Base-by-base conservation (phyloP, 2,888 invertebrate genomes). In the Malthinus seriepunctatus region DNA sequence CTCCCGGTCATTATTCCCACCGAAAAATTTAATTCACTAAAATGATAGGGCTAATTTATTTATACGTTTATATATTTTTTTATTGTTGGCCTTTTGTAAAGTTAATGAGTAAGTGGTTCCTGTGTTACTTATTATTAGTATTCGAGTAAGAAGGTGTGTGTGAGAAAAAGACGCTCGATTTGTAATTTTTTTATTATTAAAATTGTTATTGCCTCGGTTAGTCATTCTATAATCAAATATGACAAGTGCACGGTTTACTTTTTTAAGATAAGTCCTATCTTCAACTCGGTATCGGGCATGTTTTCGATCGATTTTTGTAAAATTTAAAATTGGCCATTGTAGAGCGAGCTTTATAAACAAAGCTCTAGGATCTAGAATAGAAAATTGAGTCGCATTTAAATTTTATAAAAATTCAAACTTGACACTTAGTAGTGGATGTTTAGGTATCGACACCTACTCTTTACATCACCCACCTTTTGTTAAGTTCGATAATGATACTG, bases 31-130 rank as follows among this genome's bases (percentile, higher is more conserved):
- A 63, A 63, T 63, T 62, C 56, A 48, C 45, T 50, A 52, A 58
- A 61, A 61, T 58, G 57, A 56, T 51, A 53, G 39, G 31, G 42
- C 54, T 59, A 59, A 63, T 56, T 61, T 64, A 59, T 62, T 64
- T 64, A 64, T 60, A 61, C 60, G 59, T 50, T 58, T 23, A 23
- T 23, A 23, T 23, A 63, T 61, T 58, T 59, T 62, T 65, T 63
- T 61, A 57, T 49, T 50, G 52, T 50, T 33, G 14, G 44, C 46
- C 56, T 48, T 53, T 34, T 45, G 49, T 47, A 31, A 52, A 15
- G 42, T 48, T 48, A 44, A 57, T 32, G 48, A 55, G 39, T 15
- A 42, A 45, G 38, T 33, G 3, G 23, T 23, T 23, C 5, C 23
- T 23, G 23, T 23, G 23, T 23, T 31, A 8, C 23, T 46, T 23